Base-by-base conservation (phyloP, 1,140 invertebrate species). In the Caenorhabditis briggsae region DNA sequence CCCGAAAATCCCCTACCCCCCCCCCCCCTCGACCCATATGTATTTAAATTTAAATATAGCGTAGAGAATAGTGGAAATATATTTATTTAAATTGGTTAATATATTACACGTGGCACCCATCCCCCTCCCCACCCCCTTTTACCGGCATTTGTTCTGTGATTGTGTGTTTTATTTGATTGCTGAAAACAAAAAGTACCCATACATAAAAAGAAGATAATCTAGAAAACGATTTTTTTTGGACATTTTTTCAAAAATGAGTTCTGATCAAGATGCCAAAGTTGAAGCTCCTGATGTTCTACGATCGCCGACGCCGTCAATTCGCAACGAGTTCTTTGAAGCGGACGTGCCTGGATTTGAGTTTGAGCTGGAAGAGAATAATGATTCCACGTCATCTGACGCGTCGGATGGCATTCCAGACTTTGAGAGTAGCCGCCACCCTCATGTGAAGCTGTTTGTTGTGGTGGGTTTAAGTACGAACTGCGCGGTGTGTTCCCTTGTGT, bases 101-200 rank as follows among this genome's bases (percentile, higher is more conserved):
- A 70, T 70, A 46, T 65, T 70, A 46, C 43, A 78, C 70, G 70
- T 78, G 46, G 23, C 9, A 18, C 59, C 59, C 11, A 23, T 20
- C 20, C 23, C 56, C 16, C 16, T 18, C 14, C n/a, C 56, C 56
- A 14, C 56, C 56, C 16, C 5, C 43, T 46, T 70, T 6, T 46
- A 46, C 64, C 41, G 70, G 46, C 43, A 78, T 70, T 78, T 78
- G 23, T 33, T 33, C 70, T 78, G 70, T 78, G 70, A 78, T 78
- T 50, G 70, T 78, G 33, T 33, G 33, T 33, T 70, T 78, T 78
- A 53, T 23, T 78, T 78, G 25, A 70, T n/a, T 70, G 65, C 65
- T 64, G 16, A 11, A 11, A 53, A 16, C 9, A 53, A 53, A 11
- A n/a, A 8, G 16, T 58, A n/a, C n/a, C 56, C 56, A n/a, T n/a